Evolutionary conservation across 2,797 vertebrate species (phyloP), one percentile per base, ranked within the genome.

Genomic region (Danio jaintianensis): DNA sequence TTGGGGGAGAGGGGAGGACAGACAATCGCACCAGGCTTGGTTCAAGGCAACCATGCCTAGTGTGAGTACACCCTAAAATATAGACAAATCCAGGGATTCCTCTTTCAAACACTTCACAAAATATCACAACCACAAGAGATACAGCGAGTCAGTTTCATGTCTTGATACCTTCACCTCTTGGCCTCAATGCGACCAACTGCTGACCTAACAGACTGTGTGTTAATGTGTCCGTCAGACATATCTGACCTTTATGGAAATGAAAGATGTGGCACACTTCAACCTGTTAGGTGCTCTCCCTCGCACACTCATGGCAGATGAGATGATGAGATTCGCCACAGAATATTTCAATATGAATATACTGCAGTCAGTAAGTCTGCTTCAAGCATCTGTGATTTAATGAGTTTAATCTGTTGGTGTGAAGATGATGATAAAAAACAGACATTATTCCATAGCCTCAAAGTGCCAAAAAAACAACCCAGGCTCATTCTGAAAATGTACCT

Each of bases 181-280:
- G 59, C 38, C 52, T 52, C 11, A 20, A 2, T 63, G 47, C 20
- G 40, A 12, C 29, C 45, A 45, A 11, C 29, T 7, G 11, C 29
- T 38, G 36, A 55, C 61, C 5, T 5, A 43, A 45, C 36, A 50
- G 43, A 47, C 22, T 66, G 50, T 63, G 1, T 43, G 69, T 50
- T 43, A 71, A 53, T 22, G 22, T 45, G n/a, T 69, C 11, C 64
- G 20, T 72, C 45, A 47, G 38, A 72, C 9, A 9, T 13, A 2
- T 52, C 59, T 55, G 61, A 53, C 18, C 74, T 53, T 75, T 16
- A 64, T 64, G 74, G 36, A 76, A 76, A 63, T 76, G 38, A 22
- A 58, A 75, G 5, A 62, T 18, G 45, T 50, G 22, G 16, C 38
- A 42, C 47, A 42, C 47, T 62, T 13, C 7, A 75, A 13, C 75